phyloP scores from a whole-genome alignment of 2,797 vertebrate species.

The Peromyscus attwateri region DNA sequence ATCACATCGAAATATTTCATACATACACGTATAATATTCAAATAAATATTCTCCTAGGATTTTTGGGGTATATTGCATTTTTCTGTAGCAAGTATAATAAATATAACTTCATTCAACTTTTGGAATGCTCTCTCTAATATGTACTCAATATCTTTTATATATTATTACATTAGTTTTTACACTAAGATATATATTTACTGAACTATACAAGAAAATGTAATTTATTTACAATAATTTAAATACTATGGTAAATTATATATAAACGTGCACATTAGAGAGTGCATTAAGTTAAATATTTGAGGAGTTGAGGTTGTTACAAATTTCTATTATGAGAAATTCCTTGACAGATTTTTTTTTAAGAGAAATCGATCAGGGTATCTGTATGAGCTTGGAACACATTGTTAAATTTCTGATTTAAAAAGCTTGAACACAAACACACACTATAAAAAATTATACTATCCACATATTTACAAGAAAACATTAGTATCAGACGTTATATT shows the following conservation, averaged over 20 bases:
- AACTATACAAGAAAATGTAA: slow-evolving; percentile 5
- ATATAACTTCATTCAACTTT: background rate
- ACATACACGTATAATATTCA: background rate
- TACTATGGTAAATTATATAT: background rate
- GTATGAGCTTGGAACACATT: background rate
- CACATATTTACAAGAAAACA: slow-evolving; percentile 31
- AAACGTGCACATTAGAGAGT: background rate
- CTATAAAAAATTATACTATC: background rate
- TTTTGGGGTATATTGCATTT: background rate
- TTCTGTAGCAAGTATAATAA: slow-evolving; percentile 22
- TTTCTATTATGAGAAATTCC: slow-evolving; percentile 33
- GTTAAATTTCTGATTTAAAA: slow-evolving; percentile 36
- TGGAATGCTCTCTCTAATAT: background rate
- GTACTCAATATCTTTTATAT: slow-evolving; percentile 15
- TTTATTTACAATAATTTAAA: slow-evolving; percentile 20
- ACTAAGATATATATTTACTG: slow-evolving; percentile 30
- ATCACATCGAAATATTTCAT: background rate
- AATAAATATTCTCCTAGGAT: background rate
- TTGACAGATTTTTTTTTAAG: background rate
- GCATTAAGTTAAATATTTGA: slow-evolving; percentile 62
- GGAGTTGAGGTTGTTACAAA: background rate
- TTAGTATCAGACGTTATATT: background rate
- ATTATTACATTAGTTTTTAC: background rate
- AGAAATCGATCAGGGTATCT: background rate
- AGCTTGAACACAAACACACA: background rate